These are phyloP conservation scores for Percopsis transmontana DNA, from an alignment of 2,113 vertebrate genomes.

Conservation along the genomic window DNA sequence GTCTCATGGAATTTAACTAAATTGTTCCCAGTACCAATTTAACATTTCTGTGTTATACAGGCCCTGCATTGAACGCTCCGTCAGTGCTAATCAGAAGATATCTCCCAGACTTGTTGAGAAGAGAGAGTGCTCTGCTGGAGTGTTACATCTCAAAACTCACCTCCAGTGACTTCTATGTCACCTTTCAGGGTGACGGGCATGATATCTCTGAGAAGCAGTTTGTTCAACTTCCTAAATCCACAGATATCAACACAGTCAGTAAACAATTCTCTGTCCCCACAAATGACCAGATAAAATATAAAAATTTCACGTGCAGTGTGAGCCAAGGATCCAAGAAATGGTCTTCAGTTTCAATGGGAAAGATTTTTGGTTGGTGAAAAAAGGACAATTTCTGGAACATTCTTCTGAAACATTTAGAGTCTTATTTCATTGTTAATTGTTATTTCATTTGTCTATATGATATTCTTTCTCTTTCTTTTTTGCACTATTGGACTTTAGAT, in stretches of 20 bases:
- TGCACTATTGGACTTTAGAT: slow-evolving; percentile 30
- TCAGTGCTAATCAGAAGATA: slow-evolving; percentile 64
- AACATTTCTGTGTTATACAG: slow-evolving; percentile 28
- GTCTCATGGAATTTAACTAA: neutral
- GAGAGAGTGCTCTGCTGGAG: slow-evolving; percentile 42
- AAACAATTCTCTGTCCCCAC: slow-evolving; percentile 23
- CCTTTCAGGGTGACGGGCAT: slow-evolving; percentile 18
- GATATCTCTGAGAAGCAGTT: slow-evolving; percentile 15
- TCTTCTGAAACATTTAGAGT: no score
- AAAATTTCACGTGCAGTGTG: slow-evolving; percentile 29
- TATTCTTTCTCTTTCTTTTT: neutral
- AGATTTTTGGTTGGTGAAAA: slow-evolving; percentile 36
- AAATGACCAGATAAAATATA: neutral
- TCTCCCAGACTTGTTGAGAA: slow-evolving; percentile 34
- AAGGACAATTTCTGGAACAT: no score
- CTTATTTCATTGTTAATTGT: neutral
- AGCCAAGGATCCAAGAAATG: neutral
- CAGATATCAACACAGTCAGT: slow-evolving; percentile 34
- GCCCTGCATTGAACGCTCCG: slow-evolving; percentile 17
- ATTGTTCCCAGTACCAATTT: neutral
- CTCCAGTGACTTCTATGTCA: slow-evolving; percentile 50
- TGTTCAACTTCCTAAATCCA: slow-evolving; percentile 33
- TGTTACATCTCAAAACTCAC: slow-evolving; percentile 55
- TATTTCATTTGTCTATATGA: neutral
- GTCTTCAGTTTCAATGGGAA: slow-evolving; percentile 10